A percentile compares a stretch with the other conserved stretches of the same genome.
Conservation (phyloP, 2,888 invertebrate genomes). For the Drosophila mimetica region DNA sequence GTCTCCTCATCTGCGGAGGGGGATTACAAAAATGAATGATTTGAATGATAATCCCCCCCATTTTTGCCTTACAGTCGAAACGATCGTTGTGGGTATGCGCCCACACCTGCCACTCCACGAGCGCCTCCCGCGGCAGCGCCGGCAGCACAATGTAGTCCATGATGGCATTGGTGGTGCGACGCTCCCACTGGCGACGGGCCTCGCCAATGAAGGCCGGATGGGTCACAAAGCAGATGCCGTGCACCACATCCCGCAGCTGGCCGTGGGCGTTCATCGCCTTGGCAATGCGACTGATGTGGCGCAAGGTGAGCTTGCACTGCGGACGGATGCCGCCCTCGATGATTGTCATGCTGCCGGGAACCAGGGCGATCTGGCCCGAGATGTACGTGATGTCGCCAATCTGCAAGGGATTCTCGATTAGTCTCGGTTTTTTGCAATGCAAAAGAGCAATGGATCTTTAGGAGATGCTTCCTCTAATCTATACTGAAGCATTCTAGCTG, state of each 20-base stretch:
- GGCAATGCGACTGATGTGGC: constrained; percentile 93
- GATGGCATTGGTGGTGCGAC: constrained; percentile 93
- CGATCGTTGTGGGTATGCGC: constrained; percentile 94
- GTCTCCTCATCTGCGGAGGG: constrained; percentile 92
- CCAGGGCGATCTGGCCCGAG: constrained; percentile 96
- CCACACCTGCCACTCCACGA: constrained; percentile 97
- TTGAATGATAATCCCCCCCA: too few relatives aligned
- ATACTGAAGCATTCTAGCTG: too few relatives aligned
- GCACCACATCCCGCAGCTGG: constrained; percentile 91
- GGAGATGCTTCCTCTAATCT: too few relatives aligned
- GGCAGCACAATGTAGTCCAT: constrained; percentile 94
- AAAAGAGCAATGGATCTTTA: too few relatives aligned
- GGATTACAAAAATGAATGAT: not conserved
- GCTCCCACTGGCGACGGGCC: constrained; percentile 92
- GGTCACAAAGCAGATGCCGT: constrained; percentile 95
- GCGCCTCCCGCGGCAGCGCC: constrained; percentile 91
- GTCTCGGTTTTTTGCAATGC: not conserved
- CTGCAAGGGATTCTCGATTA: constrained; percentile 83
- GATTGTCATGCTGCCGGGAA: constrained; percentile 91
- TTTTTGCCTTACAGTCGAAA: constrained; percentile 94
- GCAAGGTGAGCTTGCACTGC: constrained; percentile 92
- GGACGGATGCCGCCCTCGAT: constrained; percentile 91
- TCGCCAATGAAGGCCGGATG: constrained; percentile 89
- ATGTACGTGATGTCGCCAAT: constrained; percentile 93
- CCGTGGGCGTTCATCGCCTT: constrained; percentile 91